These are phyloP conservation scores for Sapayoa aenigma DNA, from an alignment of 2,113 vertebrate species.

Conservation along the genomic window DNA sequence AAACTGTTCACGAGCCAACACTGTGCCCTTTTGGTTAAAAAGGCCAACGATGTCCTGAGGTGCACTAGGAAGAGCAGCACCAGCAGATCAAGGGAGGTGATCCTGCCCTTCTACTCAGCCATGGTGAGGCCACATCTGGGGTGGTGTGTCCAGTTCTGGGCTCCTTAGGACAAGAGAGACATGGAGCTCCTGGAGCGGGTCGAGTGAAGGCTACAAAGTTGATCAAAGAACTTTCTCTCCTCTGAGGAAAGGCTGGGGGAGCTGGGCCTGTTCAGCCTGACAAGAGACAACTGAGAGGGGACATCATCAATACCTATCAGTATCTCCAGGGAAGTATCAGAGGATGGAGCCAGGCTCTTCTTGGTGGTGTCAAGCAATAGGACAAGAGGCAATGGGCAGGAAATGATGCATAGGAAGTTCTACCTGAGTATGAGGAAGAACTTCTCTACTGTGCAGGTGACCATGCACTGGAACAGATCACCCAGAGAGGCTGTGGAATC, in stretches of 20 bases:
- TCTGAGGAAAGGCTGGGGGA: background rate
- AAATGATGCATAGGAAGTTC: background rate
- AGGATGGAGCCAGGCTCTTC: background rate
- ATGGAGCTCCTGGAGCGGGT: background rate
- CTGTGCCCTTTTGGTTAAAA: background rate
- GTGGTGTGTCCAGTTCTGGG: background rate
- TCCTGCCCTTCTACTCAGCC: background rate
- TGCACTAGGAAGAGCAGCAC: background rate
- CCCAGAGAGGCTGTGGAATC: background rate
- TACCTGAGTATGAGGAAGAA: background rate
- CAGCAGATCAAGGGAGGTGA: background rate
- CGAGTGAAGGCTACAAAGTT: background rate
- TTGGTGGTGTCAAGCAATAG: background rate
- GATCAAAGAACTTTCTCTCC: background rate
- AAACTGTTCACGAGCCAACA: background rate
- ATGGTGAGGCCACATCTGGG: background rate
- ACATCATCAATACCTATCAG: background rate
- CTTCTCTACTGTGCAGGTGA: background rate
- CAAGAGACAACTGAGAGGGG: background rate
- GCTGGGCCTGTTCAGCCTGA: background rate
- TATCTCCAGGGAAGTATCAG: background rate
- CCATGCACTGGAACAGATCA: background rate
- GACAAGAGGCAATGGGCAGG: background rate
- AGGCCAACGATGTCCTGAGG: background rate
- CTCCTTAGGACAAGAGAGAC: background rate